Conservation (phyloP, 2,888 invertebrate genomes). For the Frankliniella intonsa region DNA sequence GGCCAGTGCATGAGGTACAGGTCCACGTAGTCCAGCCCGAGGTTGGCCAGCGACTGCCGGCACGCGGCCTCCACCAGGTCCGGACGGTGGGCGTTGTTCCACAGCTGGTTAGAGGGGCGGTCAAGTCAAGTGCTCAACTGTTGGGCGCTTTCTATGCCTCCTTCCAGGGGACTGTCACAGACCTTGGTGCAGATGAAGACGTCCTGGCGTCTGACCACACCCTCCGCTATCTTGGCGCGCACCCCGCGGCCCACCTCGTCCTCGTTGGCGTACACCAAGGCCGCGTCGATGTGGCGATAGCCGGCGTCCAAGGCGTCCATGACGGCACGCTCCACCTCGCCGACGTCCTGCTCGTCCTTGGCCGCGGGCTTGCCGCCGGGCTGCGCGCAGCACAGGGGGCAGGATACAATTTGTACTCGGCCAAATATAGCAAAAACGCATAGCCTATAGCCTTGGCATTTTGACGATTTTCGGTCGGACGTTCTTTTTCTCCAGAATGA, state of each 20-base stretch:
- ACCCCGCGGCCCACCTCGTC: background rate
- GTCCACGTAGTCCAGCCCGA: background rate
- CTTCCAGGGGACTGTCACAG: background rate
- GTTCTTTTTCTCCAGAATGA: no score
- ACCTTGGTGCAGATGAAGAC: background rate
- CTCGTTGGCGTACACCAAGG: background rate
- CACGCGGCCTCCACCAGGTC: background rate
- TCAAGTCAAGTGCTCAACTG: background rate
- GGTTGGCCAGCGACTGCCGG: background rate
- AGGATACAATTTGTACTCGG: background rate
- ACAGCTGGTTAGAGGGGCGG: background rate
- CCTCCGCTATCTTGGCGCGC: background rate
- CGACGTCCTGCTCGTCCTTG: background rate
- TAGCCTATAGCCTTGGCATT: no score
- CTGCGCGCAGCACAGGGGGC: background rate
- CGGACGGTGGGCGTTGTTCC: background rate
- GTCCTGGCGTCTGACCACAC: background rate
- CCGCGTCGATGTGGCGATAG: background rate
- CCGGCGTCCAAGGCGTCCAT: background rate
- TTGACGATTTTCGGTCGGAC: no score
- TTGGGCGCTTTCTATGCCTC: background rate
- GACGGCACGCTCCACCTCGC: background rate
- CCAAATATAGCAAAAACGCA: no score
- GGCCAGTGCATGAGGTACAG: background rate
- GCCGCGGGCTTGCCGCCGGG: background rate